Percentiles rank a stretch among this genome's conserved stretches.
Conservation (phyloP, 2,888 invertebrate genomes). For the Pandemis cinnamomeana region DNA sequence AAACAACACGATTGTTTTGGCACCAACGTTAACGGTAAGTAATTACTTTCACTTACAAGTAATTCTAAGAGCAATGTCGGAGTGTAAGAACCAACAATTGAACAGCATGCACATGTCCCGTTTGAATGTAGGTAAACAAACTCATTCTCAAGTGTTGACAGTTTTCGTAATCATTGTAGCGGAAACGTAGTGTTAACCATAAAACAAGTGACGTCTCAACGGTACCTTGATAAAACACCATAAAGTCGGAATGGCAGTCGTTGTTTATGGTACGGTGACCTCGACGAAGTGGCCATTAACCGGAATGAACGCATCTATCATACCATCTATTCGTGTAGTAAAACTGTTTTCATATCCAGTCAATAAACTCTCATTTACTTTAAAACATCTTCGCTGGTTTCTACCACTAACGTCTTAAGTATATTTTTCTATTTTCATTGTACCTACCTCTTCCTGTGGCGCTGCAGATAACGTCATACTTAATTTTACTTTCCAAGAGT, state of each 20-base stretch:
- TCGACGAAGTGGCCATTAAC: conserved; percentile 63
- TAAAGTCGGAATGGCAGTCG: conserved; percentile 64
- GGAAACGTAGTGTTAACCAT: conserved; percentile 57
- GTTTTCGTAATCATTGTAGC: conserved; percentile 47
- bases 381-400: neutral
- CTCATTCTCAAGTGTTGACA: conserved; percentile 32
- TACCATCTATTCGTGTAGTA: conserved; percentile 44
- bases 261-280: conserved; percentile 71
- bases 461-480: neutral
- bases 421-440: too few species aligned
- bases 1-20: neutral
- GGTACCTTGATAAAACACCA: conserved; percentile 74
- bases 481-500: neutral
- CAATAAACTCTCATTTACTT: conserved; percentile 35
- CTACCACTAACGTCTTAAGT: neutral
- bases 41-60: conserved; percentile 33
- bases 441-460: neutral
- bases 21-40: conserved; percentile 3
- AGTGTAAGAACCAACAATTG: conserved; percentile 11
- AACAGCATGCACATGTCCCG: conserved; percentile 5
- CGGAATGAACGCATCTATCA: conserved; percentile 57
- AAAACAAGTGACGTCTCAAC: conserved; percentile 65
- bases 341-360: conserved; percentile 35
- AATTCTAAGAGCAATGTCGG: conserved; percentile 8
- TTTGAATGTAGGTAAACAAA: conserved; percentile 39